phyloP scores from a whole-genome alignment of 2,797 vertebrate species.

The Argentina silus region DNA sequence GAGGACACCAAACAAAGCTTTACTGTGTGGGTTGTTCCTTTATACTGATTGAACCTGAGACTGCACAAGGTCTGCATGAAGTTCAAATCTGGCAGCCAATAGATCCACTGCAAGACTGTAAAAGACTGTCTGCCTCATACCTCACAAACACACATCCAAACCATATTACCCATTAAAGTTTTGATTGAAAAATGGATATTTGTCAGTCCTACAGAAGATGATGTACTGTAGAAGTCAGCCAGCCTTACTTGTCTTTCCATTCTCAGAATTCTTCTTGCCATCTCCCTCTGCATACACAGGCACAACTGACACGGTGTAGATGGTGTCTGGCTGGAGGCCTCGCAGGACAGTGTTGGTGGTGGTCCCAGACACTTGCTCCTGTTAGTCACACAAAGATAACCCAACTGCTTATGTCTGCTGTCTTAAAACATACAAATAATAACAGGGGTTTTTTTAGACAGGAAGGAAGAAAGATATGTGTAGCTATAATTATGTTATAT shows the following conservation, averaged over 20 bases:
- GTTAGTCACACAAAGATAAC: constrained; percentile 7
- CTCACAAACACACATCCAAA: too few relatives aligned
- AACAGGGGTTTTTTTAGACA: not conserved
- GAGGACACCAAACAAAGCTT: not conserved
- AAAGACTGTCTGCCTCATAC: too few relatives aligned
- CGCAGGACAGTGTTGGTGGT: constrained; percentile 85
- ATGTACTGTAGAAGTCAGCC: not conserved
- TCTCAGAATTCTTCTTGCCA: constrained; percentile 85
- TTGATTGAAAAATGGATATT: too few relatives aligned
- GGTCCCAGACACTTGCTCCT: constrained; percentile 88
- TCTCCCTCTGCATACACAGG: constrained; percentile 89
- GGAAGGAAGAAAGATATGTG: too few relatives aligned
- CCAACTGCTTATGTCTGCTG: not conserved
- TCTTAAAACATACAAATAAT: not conserved
- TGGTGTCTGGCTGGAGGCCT: constrained; percentile 87
- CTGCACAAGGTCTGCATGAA: not conserved
- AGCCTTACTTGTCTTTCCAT: constrained; percentile 90
- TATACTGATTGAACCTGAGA: not conserved
- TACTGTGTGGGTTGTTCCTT: not conserved
- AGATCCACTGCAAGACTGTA: not conserved
- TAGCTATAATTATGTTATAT: too few relatives aligned
- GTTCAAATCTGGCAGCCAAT: not conserved
- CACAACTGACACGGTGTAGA: constrained; percentile 88
- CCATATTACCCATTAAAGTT: too few relatives aligned
- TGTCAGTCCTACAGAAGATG: too few relatives aligned